Base-by-base conservation (phyloP, 2,113 vertebrate genomes). In the Oceanites oceanicus region DNA sequence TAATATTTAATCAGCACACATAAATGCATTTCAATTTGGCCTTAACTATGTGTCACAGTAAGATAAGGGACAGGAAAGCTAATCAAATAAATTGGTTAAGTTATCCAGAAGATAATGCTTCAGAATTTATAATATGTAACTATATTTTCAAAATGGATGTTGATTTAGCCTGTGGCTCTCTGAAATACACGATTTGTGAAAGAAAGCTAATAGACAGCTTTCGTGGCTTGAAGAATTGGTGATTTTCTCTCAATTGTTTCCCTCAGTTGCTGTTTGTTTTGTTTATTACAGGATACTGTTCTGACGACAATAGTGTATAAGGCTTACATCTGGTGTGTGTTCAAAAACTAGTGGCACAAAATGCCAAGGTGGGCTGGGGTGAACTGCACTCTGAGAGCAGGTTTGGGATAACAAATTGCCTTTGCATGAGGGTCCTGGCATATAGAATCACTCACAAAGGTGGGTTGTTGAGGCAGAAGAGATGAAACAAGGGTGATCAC, bases 1-100 rank as follows among this genome's bases (percentile, higher is more conserved):
- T 93, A 95, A 95, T 97, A 88, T 96, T 96, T 96, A 93, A 97
- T 97, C 87, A 96, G 6, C 42, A 71, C 29, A 95, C 88, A 94
- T 90, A 97, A 96, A 96, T 30, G 12, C 73, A 96, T 97, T 97
- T 97, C 34, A 91, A 91, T 97, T 97, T 97, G 73, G 73, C 79
- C 65, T 96, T 90, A 96, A 94, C 49, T 81, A 14, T 80, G 90
- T 97, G 65, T 86, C 79, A 87, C 86, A 93, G 68, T 76, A 93
- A 91, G 53, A 85, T 61, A 96, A 96, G 62, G 97, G 61, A 71
- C 36, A 95, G 71, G 42, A 89, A 93, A 94, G 49, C 73, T 91
- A 96, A 94, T 94, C 70, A 94, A 97, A 89, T 90, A 65, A 90
- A 81, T 85, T 61, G 20, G 79, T 89, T 22, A 88, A 50, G 47